A percentile compares a stretch with the other conserved stretches of the same genome.
Evolutionary conservation across 1,140 invertebrate genomes (phyloP).

Genomic region (Halyomorpha halys): DNA sequence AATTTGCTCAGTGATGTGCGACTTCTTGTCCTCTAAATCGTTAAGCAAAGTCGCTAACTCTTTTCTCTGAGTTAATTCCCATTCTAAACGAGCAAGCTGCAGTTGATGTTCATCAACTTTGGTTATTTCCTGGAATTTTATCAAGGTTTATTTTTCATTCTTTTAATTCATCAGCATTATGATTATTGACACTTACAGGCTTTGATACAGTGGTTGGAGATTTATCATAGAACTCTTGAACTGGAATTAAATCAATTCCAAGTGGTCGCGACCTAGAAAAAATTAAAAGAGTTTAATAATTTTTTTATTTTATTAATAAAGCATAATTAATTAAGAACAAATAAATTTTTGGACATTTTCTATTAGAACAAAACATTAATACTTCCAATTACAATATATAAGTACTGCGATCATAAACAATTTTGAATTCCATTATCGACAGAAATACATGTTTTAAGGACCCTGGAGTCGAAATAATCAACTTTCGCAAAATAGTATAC

Average conservation of each 20-base stretch:
- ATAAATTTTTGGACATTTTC: no score
- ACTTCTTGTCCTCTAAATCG: constrained; percentile 64
- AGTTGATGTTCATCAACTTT: constrained; percentile 63
- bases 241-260: constrained; percentile 73
- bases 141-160: constrained; percentile 22
- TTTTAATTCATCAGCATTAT: not conserved
- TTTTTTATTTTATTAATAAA: no score
- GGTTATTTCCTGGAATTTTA: constrained; percentile 47
- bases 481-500: no score
- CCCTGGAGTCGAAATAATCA: no score
- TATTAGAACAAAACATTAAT: no score
- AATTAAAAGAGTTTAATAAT: no score
- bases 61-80: constrained; percentile 83
- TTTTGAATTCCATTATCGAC: no score
- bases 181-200: constrained; percentile 44
- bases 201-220: constrained; percentile 61
- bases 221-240: constrained; percentile 75
- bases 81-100: constrained; percentile 76
- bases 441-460: no score
- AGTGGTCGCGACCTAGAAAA: constrained; percentile 84
- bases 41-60: constrained; percentile 65
- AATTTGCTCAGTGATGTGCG: constrained; percentile 62
- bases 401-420: no score
- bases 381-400: no score
- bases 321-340: no score